Evolutionary conservation across 2,797 vertebrate species (phyloP).

Genomic region (Clarias laeviceps): DNA sequence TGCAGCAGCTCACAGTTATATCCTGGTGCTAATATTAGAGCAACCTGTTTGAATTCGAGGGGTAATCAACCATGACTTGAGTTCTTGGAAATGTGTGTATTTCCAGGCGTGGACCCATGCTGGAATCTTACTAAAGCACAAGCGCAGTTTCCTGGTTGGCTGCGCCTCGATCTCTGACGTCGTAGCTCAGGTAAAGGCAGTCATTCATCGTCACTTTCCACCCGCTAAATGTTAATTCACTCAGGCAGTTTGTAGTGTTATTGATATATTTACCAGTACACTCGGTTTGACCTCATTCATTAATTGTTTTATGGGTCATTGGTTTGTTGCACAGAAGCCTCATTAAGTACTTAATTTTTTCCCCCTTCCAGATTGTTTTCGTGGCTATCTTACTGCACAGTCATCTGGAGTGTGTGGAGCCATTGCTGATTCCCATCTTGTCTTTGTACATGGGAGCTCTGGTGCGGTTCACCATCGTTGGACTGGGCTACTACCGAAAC

Average conservation of each 20-base stretch:
- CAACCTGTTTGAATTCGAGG: not conserved
- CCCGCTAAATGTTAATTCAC: not conserved
- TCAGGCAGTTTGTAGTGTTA: not conserved
- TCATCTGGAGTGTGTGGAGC: constrained; percentile 93
- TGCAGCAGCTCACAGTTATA: constrained; percentile 2
- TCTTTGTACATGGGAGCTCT: constrained; percentile 96
- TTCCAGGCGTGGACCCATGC: constrained; percentile 96
- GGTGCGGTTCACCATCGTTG: constrained; percentile 91
- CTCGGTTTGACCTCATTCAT: not conserved
- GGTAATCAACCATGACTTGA: not conserved
- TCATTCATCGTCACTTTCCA: not conserved
- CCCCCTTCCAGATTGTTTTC: constrained; percentile 85
- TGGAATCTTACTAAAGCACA: constrained; percentile 97
- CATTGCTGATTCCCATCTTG: constrained; percentile 93
- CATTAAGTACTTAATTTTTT: not conserved
- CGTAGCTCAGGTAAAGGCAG: constrained; percentile 86
- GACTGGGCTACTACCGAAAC: constrained; percentile 93
- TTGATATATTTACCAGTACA: constrained; percentile 1
- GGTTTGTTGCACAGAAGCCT: not conserved
- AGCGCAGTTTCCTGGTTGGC: constrained; percentile 95
- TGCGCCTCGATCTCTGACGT: constrained; percentile 99
- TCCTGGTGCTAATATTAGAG: not conserved
- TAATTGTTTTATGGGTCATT: not conserved
- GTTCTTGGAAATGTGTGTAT: not conserved
- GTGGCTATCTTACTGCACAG: constrained; percentile 96